phyloP scores from a whole-genome alignment of 1,140 invertebrate genomes.

The Physella acuta region DNA sequence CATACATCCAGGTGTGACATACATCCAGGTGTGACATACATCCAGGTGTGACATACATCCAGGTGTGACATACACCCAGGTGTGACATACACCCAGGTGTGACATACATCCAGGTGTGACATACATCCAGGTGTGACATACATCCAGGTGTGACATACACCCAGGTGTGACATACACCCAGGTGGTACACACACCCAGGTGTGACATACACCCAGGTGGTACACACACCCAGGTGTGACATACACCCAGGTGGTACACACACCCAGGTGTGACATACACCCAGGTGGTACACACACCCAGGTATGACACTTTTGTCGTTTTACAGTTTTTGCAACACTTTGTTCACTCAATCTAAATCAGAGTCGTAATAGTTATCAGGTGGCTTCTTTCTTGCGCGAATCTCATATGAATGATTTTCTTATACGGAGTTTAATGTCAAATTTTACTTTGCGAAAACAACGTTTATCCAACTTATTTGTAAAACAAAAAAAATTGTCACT shows the following conservation, averaged over 20 bases:
- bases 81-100: background rate
- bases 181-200: background rate
- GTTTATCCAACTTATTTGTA: too few relatives aligned
- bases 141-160: background rate
- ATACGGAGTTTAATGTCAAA: too few relatives aligned
- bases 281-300: too few relatives aligned
- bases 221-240: background rate
- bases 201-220: background rate
- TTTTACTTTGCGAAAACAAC: too few relatives aligned
- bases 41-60: background rate
- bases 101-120: background rate
- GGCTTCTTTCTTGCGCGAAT: too few relatives aligned
- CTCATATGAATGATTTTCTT: too few relatives aligned
- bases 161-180: background rate
- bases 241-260: background rate
- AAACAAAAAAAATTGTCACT: too few relatives aligned
- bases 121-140: background rate
- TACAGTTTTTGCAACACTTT: too few relatives aligned
- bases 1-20: background rate
- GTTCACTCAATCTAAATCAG: too few relatives aligned
- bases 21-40: background rate
- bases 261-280: too few relatives aligned
- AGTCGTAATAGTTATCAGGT: too few relatives aligned
- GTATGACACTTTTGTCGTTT: too few relatives aligned
- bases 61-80: background rate